A percentile compares a stretch with the other conserved stretches of the same genome.
Conservation (phyloP, 2,888 invertebrate genomes). For the Pollenia amentaria region DNA sequence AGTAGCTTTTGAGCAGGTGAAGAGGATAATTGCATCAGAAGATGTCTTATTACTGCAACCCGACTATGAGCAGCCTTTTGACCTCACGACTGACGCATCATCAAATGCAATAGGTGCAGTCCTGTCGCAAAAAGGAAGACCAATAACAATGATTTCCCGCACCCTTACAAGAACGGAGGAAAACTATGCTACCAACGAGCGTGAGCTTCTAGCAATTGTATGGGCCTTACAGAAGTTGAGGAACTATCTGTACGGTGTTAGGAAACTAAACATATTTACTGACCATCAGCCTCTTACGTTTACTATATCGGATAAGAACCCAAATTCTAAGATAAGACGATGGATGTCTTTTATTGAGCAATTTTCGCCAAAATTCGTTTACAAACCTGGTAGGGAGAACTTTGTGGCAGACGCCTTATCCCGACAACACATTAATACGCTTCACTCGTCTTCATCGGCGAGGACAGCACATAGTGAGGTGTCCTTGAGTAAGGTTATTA, state of each 20-base stretch:
- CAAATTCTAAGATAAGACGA: no score
- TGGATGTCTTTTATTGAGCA: no score
- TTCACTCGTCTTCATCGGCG: background rate
- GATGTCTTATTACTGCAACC: conserved; percentile 24
- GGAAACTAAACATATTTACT: no score
- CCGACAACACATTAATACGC: background rate
- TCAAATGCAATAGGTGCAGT: conserved; percentile 65
- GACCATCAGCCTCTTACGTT: no score
- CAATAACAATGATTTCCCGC: background rate
- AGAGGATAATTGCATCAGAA: background rate
- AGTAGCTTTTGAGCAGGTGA: conserved; percentile 21
- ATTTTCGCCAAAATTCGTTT: no score
- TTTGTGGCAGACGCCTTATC: no score
- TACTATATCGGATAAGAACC: no score
- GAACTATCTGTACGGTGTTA: no score
- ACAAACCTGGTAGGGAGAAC: no score
- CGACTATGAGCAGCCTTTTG: conserved; percentile 55
- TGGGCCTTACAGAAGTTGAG: no score
- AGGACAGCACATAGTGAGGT: background rate
- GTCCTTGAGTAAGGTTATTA: background rate
- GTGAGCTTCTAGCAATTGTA: conserved; percentile 18
- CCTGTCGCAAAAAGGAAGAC: background rate
- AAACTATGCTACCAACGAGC: no score
- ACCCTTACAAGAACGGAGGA: conserved; percentile 23
- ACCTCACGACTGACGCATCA: conserved; percentile 75